Evolutionary conservation across 2,113 vertebrate genomes (phyloP), one percentile per base, ranked within the genome.

Genomic region (Osmerus mordax): DNA sequence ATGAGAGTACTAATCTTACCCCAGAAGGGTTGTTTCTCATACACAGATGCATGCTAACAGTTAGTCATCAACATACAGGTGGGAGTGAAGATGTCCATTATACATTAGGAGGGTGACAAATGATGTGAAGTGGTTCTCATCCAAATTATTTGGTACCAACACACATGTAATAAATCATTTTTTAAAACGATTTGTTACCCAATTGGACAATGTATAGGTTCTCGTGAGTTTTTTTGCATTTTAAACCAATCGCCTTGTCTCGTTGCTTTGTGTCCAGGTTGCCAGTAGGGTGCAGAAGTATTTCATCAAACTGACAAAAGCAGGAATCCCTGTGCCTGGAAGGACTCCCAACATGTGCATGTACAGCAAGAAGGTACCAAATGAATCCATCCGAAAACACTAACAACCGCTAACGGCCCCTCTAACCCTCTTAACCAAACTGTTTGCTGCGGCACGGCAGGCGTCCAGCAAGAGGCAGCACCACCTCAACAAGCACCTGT

Each of bases 221-320:
- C 32, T 36, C 7, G 32, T 36, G 41, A 47, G 41, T 47, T 23
- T 47, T 8, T 47, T 47, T 47, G 41, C 3, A 61, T 13, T 23
- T 23, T 14, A 29, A 3, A 63, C 5, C 29, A 64, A 32, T 56
- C 32, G 16, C 7, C 16, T 36, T 36, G 16, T 64, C 29, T 53
- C 15, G 23, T 53, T 21, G 51, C 15, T 58, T 21, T 63, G 84
- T 84, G 71, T 67, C 25, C 85, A 99, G 97, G 97, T 99, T 81
- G 97, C 97, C 83, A 99, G 97, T 84, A 91, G 97, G 78, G 97
- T 99, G 71, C 97, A 99, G 82, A 99, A 99, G 87, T 99, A 99
- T 86, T 99, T 99, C 91, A 99, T 99, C 92, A 99, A 99, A 90
- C 91, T 99, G 89, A 98, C 97, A 74, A 98, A 99, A 92, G 97